Percentiles rank a stretch among this genome's conserved stretches.
These are phyloP conservation scores for Microcebus jonahi DNA, from an alignment of 2,113 vertebrate genomes.

Conservation along the genomic window DNA sequence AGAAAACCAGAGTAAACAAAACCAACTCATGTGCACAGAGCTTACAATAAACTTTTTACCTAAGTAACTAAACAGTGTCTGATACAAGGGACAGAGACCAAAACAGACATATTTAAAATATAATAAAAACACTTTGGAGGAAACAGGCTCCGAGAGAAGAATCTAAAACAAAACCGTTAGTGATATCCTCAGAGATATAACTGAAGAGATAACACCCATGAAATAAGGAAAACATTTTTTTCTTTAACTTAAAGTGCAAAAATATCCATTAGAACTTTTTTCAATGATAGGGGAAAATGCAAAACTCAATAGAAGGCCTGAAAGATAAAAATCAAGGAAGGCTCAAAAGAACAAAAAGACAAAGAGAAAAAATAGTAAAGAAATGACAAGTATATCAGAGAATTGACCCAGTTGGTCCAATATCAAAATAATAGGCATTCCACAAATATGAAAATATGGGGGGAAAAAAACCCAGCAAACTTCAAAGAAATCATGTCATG, in stretches of 20 bases:
- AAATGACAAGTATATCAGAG: not conserved
- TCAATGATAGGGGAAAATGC: not conserved
- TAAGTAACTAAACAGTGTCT: not conserved
- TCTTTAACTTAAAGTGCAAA: not conserved
- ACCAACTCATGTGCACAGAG: not conserved
- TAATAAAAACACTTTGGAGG: not conserved
- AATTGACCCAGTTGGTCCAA: not conserved
- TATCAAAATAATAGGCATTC: not conserved
- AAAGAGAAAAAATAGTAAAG: not conserved
- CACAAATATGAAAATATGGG: not conserved
- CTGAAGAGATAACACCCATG: not conserved
- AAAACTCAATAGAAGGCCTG: not conserved
- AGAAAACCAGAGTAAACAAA: not conserved
- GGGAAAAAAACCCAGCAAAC: not conserved
- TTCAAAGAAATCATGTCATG: conserved; percentile 31
- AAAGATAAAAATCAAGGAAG: not conserved
- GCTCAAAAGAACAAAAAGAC: not conserved
- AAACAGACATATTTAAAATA: not conserved
- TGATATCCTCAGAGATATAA: not conserved
- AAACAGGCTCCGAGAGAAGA: not conserved
- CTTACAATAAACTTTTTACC: not conserved
- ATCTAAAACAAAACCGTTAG: not conserved
- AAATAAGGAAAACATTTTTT: not conserved
- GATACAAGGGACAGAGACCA: not conserved
- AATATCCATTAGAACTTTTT: not conserved